Evolutionary conservation across 2,888 invertebrate genomes (phyloP).

Genomic region (Pyrrhia umbra): DNA sequence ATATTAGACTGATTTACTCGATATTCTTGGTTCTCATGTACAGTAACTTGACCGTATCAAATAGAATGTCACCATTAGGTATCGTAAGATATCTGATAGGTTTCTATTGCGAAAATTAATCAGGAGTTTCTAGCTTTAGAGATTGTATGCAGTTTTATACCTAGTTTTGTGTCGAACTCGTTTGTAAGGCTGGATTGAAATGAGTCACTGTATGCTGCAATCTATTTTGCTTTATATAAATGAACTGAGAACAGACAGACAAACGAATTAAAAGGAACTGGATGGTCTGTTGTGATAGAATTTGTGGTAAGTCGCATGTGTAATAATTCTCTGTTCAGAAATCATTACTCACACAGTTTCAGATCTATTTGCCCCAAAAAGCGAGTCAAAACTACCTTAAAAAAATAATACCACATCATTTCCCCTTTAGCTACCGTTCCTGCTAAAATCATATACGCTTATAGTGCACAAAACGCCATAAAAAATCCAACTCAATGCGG

Average conservation of each 20-base stretch:
- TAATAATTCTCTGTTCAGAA: background rate
- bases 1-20: conserved; percentile 19
- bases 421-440: conserved; percentile 29
- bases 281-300: background rate
- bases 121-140: conserved; percentile 16
- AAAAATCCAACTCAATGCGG: conserved; percentile 47
- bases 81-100: conserved; percentile 47
- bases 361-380: conserved; percentile 5
- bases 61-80: conserved; percentile 52
- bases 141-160: background rate
- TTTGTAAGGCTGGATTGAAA: conserved; percentile 9
- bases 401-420: conserved; percentile 5
- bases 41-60: conserved; percentile 45
- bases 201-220: conserved; percentile 31
- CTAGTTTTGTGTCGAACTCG: conserved; percentile 21
- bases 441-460: conserved; percentile 32
- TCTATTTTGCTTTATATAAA: background rate
- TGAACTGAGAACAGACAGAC: background rate
- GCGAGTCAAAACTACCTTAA: conserved; percentile 1
- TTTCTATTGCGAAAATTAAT: conserved; percentile 50
- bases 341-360: background rate
- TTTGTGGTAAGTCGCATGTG: background rate
- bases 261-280: background rate
- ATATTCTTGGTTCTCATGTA: conserved; percentile 31
- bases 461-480: conserved; percentile 32